A percentile compares a stretch with the other conserved stretches of the same genome.
Evolutionary conservation across 2,888 invertebrate genomes (phyloP).

Genomic region (Tetheella fluctuosa): DNA sequence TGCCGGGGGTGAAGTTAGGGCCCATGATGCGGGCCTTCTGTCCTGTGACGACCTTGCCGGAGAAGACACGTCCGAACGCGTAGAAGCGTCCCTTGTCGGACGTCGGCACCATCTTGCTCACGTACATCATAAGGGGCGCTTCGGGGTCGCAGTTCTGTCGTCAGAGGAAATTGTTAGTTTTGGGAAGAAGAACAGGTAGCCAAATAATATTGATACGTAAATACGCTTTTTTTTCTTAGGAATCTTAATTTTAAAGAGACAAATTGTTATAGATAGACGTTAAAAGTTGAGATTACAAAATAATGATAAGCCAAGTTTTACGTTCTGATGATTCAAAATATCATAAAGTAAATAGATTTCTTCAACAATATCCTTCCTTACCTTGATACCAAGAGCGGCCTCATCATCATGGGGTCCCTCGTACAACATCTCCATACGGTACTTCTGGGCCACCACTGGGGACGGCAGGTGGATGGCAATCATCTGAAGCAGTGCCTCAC

Average conservation of each 20-base stretch:
- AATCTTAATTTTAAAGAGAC: too few species aligned
- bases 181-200: neutral
- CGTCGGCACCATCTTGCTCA: conserved; percentile 99
- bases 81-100: conserved; percentile 99
- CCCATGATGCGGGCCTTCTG: conserved; percentile 99
- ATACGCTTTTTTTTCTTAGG: too few species aligned
- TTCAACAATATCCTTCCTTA: conserved; percentile 46
- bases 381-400: conserved; percentile 94
- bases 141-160: conserved; percentile 95
- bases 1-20: conserved; percentile 98
- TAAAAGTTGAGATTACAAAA: too few species aligned
- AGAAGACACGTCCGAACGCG: conserved; percentile 99
- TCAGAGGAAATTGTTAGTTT: neutral
- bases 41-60: conserved; percentile 96
- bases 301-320: too few species aligned
- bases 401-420: conserved; percentile 99
- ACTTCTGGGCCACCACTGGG: conserved; percentile 99
- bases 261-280: too few species aligned
- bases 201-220: too few species aligned
- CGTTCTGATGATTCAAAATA: too few species aligned
- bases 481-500: conserved; percentile 99
- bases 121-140: conserved; percentile 99
- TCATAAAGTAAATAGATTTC: too few species aligned
- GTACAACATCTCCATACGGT: conserved; percentile 99
- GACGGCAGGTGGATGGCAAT: conserved; percentile 99